Conservation (phyloP, 2,888 invertebrate species). For the Athrips mouffetella region DNA sequence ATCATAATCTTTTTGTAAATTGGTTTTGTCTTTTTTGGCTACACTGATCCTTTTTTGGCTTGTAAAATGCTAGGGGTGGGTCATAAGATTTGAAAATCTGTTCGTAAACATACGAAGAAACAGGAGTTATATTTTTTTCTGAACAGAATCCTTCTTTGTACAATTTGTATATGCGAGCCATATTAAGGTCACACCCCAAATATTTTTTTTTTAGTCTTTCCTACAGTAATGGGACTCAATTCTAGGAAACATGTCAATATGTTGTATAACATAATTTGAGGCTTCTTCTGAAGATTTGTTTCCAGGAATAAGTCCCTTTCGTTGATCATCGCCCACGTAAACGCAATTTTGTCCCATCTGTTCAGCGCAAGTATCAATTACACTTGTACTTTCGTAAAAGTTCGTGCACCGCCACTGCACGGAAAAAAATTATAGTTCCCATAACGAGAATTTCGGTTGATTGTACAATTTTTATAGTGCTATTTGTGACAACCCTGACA, state of each 20-base stretch:
- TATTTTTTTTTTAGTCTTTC: too few relatives aligned
- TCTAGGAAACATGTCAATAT: neutral
- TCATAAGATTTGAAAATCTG: neutral
- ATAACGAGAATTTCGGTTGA: too few relatives aligned
- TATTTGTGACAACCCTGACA: too few relatives aligned
- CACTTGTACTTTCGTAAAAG: neutral
- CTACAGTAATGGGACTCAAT: constrained; percentile 2
- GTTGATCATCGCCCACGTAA: neutral
- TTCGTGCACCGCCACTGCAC: too few relatives aligned
- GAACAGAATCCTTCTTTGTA: neutral
- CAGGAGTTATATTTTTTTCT: neutral
- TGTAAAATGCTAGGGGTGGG: constrained; percentile 15
- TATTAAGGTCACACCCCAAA: neutral
- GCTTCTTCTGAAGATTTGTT: neutral
- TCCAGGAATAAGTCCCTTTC: neutral
- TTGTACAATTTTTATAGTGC: too few relatives aligned
- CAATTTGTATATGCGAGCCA: neutral
- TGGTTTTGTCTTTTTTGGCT: neutral
- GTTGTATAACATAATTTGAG: constrained; percentile 1
- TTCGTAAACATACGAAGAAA: neutral
- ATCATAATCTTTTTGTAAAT: neutral
- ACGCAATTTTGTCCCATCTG: neutral
- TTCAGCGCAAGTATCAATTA: constrained; percentile 1
- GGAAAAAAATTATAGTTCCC: too few relatives aligned
- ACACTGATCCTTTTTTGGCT: constrained; percentile 12